Evolutionary conservation across 2,113 vertebrate species (phyloP), one percentile per base, ranked within the genome.

Genomic region (Vulpes vulpes): DNA sequence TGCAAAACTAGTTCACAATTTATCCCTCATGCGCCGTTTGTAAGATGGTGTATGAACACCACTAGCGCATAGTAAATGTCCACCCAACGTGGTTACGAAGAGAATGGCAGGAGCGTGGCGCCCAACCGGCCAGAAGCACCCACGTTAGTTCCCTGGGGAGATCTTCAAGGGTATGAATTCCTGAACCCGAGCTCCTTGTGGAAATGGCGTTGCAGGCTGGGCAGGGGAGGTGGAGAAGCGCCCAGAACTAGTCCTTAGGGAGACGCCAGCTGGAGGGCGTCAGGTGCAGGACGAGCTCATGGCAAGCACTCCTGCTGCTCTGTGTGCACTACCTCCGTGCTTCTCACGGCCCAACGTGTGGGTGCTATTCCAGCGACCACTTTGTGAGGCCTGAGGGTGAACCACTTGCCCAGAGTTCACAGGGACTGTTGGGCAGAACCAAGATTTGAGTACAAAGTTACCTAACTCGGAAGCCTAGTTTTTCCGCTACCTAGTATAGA

Each of bases 21-120:
- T 27, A 23, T 38, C 69, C n/a, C 19, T 27, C 1, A 4, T 5
- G 23, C 10, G 2, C 23, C 4, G 10, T 16, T 49, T 0, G 1
- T 59, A 23, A 12, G 65, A 65, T 10, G 22, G 2, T 4, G 9
- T 8, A 3, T 10, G 55, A 32, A 35, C 25, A 23, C 22, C 85
- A 14, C 62, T 0, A 9, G 27, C 25, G 22, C 22, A 1, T 0
- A 16, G 35, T 12, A 38, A 19, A 11, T 11, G 15, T 11, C 64
- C 35, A 1, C 27, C 12, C 5, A 1, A 23, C 0, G 0, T 1
- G 3, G 49, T 11, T 20, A 49, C 1, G 8, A 30, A 0, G 2
- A 4, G 30, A 12, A 57, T 0, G 2, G 35, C 19, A n/a, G 80
- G 59, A 49, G 11, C 7, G 1, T 1, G 0, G 16, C 4, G 55